phyloP scores from a whole-genome alignment of 2,797 vertebrate genomes.

The Simalia tracyae region DNA sequence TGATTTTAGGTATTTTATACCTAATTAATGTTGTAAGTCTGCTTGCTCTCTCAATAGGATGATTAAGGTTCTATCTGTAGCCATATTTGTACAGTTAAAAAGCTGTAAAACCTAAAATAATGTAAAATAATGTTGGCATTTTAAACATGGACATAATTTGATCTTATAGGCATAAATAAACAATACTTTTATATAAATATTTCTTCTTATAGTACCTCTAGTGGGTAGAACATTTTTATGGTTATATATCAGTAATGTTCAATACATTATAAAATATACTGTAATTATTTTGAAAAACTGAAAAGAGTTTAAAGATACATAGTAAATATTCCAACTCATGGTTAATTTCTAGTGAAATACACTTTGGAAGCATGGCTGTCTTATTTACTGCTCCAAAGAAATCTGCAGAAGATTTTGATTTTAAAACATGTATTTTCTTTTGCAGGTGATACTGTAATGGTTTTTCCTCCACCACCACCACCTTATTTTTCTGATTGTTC shows the following conservation, averaged over 20 bases:
- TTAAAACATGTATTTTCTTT: not conserved
- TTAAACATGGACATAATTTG: not conserved
- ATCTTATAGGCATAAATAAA: not conserved
- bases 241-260: not conserved
- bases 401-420: not conserved
- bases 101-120: no score
- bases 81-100: no score
- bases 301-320: not conserved
- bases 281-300: not conserved
- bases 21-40: no score
- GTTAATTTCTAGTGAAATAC: not conserved
- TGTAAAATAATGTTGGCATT: not conserved
- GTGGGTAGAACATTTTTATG: not conserved
- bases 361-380: slow-evolving; percentile 3
- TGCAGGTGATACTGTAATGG: slow-evolving; percentile 75
- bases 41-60: no score
- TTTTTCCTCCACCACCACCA: slow-evolving; percentile 79
- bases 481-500: slow-evolving; percentile 75
- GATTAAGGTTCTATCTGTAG: no score
- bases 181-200: not conserved
- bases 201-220: not conserved
- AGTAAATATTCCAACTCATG: not conserved
- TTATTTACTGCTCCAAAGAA: not conserved
- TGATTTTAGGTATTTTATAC: no score
- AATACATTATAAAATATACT: not conserved